A percentile compares a stretch with the other conserved stretches of the same genome.
phyloP scores from a whole-genome alignment of 1,140 invertebrate genomes.

The Zaprionus inermis region DNA sequence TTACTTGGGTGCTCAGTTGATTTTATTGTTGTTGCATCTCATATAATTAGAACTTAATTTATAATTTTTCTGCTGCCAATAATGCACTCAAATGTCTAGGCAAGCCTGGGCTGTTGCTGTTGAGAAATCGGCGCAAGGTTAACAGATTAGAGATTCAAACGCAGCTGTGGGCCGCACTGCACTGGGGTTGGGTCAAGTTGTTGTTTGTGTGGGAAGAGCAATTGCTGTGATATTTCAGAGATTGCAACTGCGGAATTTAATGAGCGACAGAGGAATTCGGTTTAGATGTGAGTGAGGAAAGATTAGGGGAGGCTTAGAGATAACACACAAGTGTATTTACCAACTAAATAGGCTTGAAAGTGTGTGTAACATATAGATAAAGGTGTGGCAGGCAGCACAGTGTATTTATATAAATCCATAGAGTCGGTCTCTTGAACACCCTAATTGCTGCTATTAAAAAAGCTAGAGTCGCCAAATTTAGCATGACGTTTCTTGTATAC shows the following conservation, averaged over 20 bases:
- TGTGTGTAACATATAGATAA: too few species aligned
- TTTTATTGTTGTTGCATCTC: slow-evolving; percentile 69
- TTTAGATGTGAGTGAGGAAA: neutral
- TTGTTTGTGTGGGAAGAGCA: slow-evolving; percentile 22
- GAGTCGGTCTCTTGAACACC: too few species aligned
- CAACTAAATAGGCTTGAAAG: neutral
- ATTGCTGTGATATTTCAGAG: slow-evolving; percentile 17
- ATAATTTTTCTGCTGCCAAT: slow-evolving; percentile 68
- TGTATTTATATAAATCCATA: too few species aligned
- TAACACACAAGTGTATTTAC: neutral
- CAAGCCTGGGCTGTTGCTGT: slow-evolving; percentile 25
- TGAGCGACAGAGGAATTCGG: neutral
- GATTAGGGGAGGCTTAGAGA: neutral
- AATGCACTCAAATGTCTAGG: slow-evolving; percentile 63
- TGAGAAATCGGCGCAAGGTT: slow-evolving; percentile 50
- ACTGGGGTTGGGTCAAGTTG: slow-evolving; percentile 27
- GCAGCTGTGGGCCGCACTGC: slow-evolving; percentile 26
- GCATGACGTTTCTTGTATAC: too few species aligned
- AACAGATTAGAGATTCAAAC: slow-evolving; percentile 37
- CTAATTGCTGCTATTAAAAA: too few species aligned
- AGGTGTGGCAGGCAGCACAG: too few species aligned
- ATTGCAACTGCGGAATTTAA: slow-evolving; percentile 12
- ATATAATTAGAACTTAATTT: slow-evolving; percentile 81
- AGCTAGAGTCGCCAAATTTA: too few species aligned
- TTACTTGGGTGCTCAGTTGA: slow-evolving; percentile 56